Evolutionary conservation across 2,888 invertebrate genomes (phyloP).

Genomic region (Clitarchus hookeri): DNA sequence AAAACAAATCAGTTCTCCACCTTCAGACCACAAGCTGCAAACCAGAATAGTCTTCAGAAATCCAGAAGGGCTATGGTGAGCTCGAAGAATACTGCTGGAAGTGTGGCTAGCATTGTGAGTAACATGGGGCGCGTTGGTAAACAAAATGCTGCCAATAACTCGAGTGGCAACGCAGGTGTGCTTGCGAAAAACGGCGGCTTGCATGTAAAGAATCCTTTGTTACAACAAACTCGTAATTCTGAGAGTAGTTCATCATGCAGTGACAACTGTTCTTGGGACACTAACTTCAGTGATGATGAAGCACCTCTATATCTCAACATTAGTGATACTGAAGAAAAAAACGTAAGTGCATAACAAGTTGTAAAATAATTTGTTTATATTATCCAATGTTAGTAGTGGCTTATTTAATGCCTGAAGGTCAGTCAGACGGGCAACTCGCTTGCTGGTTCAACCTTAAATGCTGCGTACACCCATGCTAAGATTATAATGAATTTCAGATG

Average conservation of each 20-base stretch:
- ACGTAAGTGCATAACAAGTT: not conserved
- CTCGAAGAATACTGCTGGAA: too few species aligned
- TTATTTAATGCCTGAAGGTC: too few species aligned
- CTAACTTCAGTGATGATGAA: constrained; percentile 51
- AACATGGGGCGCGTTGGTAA: not conserved
- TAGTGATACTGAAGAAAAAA: not conserved
- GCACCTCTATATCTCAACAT: not conserved
- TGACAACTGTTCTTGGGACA: constrained; percentile 52
- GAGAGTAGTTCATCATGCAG: constrained; percentile 40
- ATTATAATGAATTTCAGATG: too few species aligned
- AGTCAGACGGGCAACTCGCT: too few species aligned
- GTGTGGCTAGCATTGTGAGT: not conserved
- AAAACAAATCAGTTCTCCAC: too few species aligned
- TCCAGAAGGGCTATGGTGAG: too few species aligned
- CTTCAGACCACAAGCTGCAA: too few species aligned
- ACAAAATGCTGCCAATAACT: not conserved
- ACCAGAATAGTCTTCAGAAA: too few species aligned
- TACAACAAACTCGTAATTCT: not conserved
- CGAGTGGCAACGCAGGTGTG: not conserved
- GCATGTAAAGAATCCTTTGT: not conserved
- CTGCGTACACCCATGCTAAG: too few species aligned
- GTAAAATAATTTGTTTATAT: too few species aligned
- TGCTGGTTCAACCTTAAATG: too few species aligned
- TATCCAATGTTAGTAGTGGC: too few species aligned
- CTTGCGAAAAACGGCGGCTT: not conserved